Evolutionary conservation across 2,797 vertebrate species (phyloP).

Genomic region (Buceros bicornis): DNA sequence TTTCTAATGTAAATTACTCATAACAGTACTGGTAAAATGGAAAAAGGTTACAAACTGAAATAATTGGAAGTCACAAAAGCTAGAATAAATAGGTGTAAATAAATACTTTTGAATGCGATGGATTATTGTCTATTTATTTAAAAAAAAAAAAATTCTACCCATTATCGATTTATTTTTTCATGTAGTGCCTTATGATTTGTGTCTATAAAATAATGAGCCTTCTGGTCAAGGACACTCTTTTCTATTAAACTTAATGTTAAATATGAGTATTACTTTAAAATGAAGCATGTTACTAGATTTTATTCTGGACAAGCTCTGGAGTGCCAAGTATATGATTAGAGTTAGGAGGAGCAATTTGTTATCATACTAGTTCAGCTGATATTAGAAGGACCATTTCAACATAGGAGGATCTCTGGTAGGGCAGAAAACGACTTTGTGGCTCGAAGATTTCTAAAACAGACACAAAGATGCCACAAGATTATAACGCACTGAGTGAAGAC

Average conservation of each 20-base stretch:
- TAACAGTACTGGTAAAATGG: not conserved
- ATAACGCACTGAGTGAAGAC: not conserved
- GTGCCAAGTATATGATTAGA: fast-evolving
- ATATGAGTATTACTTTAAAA: not conserved
- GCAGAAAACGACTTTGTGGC: fast-evolving
- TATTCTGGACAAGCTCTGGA: fast-evolving
- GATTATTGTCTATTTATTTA: not conserved
- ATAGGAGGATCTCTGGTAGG: not conserved
- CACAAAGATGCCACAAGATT: not conserved
- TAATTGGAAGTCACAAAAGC: not conserved
- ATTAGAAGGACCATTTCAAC: not conserved
- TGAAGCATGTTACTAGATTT: not conserved
- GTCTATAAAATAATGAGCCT: not conserved
- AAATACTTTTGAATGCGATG: not conserved
- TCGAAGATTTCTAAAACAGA: not conserved
- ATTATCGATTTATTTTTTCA: not conserved
- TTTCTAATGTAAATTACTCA: not conserved
- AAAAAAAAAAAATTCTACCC: not conserved
- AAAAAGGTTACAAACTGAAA: not conserved
- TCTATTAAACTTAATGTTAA: not conserved
- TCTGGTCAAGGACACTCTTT: not conserved
- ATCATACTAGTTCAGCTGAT: not conserved
- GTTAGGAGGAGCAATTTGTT: not conserved
- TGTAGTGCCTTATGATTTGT: not conserved
- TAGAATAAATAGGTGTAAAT: not conserved